Conservation (phyloP, 2,888 invertebrate species). For the Eristalinus aeneus region DNA sequence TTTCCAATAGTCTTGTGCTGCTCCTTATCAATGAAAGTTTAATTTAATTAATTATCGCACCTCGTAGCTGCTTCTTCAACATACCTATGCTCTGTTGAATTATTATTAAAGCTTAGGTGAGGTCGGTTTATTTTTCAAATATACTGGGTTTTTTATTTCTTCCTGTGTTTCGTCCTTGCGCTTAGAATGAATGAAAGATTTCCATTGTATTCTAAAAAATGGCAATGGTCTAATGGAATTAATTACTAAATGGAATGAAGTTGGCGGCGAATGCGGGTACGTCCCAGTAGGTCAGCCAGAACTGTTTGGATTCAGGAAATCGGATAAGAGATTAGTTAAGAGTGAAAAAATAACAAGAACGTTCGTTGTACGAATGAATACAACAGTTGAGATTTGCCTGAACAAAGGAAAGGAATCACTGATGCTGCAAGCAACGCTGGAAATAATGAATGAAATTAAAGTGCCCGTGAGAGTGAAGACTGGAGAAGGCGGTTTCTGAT, state of each 20-base stretch:
- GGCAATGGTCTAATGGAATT: not conserved
- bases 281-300: not conserved
- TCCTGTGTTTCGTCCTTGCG: not conserved
- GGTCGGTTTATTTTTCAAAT: no score
- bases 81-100: not conserved
- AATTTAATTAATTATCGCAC: slow-evolving; percentile 23
- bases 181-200: not conserved
- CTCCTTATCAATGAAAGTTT: not conserved
- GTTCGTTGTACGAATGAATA: not conserved
- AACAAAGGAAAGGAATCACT: not conserved
- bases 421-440: not conserved
- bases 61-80: not conserved
- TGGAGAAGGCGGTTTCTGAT: not conserved
- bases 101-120: no score
- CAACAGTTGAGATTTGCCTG: not conserved
- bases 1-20: not conserved
- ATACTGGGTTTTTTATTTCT: not conserved
- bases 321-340: not conserved
- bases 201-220: not conserved
- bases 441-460: not conserved
- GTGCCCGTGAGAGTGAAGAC: not conserved
- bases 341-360: not conserved
- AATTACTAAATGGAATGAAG: not conserved
- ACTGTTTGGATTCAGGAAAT: not conserved
- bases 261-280: not conserved